Percentiles rank a stretch among this genome's conserved stretches.
Conservation (phyloP, 2,888 invertebrate species). For the Choreutis nemorana region DNA sequence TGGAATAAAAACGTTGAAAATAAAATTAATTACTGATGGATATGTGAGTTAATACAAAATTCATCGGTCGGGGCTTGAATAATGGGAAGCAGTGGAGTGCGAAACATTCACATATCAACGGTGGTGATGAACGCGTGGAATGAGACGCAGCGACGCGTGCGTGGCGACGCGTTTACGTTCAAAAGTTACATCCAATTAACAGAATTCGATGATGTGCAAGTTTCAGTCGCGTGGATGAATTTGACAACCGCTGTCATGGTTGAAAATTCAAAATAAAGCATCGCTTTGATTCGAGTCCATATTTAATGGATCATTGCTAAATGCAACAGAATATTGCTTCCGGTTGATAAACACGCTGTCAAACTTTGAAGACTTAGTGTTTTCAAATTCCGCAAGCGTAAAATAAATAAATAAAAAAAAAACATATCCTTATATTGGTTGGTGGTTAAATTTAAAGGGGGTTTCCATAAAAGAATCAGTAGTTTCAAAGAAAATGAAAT, state of each 20-base stretch:
- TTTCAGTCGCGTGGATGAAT: slow-evolving; percentile 31
- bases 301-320: too few relatives aligned
- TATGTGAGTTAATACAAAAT: slow-evolving; percentile 24
- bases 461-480: too few relatives aligned
- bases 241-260: slow-evolving; percentile 39
- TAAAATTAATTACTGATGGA: slow-evolving; percentile 1
- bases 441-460: too few relatives aligned
- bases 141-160: slow-evolving; percentile 17
- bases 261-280: slow-evolving; percentile 19
- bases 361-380: too few relatives aligned
- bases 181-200: slow-evolving; percentile 58
- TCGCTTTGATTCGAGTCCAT: too few relatives aligned
- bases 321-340: too few relatives aligned
- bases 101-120: slow-evolving; percentile 18
- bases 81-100: slow-evolving; percentile 25
- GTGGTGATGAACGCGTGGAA: slow-evolving; percentile 5
- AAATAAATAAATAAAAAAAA: too few relatives aligned
- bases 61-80: slow-evolving; percentile 22
- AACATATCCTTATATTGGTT: too few relatives aligned
- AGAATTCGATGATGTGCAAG: slow-evolving; percentile 44
- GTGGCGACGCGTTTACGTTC: too few relatives aligned
- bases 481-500: too few relatives aligned
- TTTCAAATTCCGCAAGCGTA: too few relatives aligned
- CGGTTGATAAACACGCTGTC: too few relatives aligned
- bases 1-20: slow-evolving; percentile 1